A percentile compares a stretch with the other conserved stretches of the same genome.
Conservation (phyloP, 2,797 vertebrate genomes). For the Scyliorhinus canicula region DNA sequence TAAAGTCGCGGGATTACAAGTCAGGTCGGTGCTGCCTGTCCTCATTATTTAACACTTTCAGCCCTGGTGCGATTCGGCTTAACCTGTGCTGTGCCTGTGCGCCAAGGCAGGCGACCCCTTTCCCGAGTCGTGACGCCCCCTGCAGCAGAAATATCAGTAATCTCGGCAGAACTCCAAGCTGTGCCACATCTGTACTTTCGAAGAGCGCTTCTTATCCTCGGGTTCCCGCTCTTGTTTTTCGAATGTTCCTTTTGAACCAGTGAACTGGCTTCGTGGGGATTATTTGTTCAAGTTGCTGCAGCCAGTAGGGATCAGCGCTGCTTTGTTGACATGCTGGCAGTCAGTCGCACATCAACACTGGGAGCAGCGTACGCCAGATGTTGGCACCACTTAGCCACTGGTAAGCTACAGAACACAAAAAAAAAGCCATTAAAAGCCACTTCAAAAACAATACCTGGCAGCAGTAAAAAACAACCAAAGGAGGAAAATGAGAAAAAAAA, state of each 20-base stretch:
- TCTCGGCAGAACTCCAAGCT: neutral
- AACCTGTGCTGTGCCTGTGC: no score
- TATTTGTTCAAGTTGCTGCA: neutral
- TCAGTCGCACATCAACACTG: neutral
- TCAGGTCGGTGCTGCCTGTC: neutral
- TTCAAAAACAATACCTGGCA: constrained; percentile 8
- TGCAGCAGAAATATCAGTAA: neutral
- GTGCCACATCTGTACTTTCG: neutral
- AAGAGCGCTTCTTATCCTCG: neutral
- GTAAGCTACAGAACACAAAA: neutral
- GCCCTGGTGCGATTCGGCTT: neutral
- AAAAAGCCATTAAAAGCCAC: neutral
- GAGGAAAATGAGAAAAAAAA: neutral
- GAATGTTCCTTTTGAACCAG: neutral
- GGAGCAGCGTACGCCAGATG: neutral
- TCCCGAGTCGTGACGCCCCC: neutral
- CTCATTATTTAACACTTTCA: neutral
- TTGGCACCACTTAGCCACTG: neutral
- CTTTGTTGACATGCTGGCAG: neutral
- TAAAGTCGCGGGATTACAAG: neutral
- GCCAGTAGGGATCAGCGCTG: constrained; percentile 18
- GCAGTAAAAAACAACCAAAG: neutral
- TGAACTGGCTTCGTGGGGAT: neutral
- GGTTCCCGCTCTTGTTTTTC: neutral
- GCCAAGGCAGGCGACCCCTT: neutral